These are phyloP conservation scores for Bothrops jararaca DNA, from an alignment of 2,113 vertebrate genomes.

Conservation along the genomic window DNA sequence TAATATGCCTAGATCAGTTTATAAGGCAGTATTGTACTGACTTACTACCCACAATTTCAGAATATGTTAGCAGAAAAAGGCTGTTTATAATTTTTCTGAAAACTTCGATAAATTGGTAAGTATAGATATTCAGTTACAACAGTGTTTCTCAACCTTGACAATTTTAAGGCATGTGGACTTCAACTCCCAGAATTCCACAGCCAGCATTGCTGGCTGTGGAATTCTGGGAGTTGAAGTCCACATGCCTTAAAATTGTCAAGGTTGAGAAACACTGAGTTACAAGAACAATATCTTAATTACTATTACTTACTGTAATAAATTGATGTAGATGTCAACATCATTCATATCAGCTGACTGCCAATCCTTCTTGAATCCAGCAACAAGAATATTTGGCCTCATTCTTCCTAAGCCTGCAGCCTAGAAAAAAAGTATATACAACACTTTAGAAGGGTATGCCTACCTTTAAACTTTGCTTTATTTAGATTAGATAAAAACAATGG, in stretches of 20 bases:
- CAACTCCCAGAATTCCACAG: too few species aligned
- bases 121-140: neutral
- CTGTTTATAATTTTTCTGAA: neutral
- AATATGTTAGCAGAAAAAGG: neutral
- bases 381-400: constrained; percentile 92
- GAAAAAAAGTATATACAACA: neutral
- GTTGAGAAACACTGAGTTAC: too few species aligned
- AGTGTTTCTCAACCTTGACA: too few species aligned
- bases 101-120: neutral
- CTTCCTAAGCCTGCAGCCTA: constrained; percentile 94
- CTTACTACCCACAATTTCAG: neutral
- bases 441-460: neutral
- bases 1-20: neutral
- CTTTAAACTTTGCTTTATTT: neutral
- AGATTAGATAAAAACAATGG: neutral
- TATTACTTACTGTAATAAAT: constrained; percentile 88
- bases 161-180: too few species aligned
- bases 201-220: too few species aligned
- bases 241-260: too few species aligned
- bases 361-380: constrained; percentile 95
- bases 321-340: constrained; percentile 94
- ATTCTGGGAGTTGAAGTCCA: too few species aligned
- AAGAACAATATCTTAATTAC: neutral
- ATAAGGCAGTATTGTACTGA: neutral
- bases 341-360: constrained; percentile 90